phyloP scores from a whole-genome alignment of 2,113 vertebrate genomes.

The rat (Rattus norvegicus) region GRCr8 NC_086024.1:87822501-87823000 shows the following conservation, averaged over 20 bases:
- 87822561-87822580: neutral
- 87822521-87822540: neutral
- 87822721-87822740: neutral
- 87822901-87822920: neutral
- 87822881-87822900: neutral
- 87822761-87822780: neutral
- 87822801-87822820: neutral
- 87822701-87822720: neutral
- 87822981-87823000: neutral
- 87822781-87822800: neutral
- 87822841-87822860: neutral
- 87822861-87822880: neutral
- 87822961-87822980: neutral
- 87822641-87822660: neutral
- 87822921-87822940: neutral
- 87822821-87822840: neutral
- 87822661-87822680: neutral
- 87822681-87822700: neutral
- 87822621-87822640: neutral
- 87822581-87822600: neutral
- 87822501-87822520: neutral
- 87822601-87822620: neutral
- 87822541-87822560: neutral
- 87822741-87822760: neutral
- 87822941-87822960: neutral